Base-by-base conservation (phyloP, 2,888 invertebrate genomes). In the Ypsolopha sequella region DNA sequence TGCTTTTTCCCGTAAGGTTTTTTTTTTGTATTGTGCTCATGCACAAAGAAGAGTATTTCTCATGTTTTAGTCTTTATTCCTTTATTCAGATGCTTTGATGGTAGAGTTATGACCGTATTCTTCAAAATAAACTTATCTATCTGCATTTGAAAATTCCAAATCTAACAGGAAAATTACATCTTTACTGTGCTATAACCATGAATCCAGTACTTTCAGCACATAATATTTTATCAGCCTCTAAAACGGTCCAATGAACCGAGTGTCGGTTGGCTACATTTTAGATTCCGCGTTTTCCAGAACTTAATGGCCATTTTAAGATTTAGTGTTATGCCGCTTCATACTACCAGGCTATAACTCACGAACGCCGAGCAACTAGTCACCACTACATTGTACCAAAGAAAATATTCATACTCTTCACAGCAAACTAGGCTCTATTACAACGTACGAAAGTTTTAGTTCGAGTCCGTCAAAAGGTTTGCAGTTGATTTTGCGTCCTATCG, bases 301-400 rank as follows among this genome's bases (percentile, higher is more conserved):
- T 47, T 47, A 62, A 60, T 55, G 56, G 60, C 58, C 61, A 68
- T 65, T 67, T 61, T 59, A 64, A 67, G 64, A 68, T 66, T 62
- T 68, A 66, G 57, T 59, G 58, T 57, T 34, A 55, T 66, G 65
- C 65, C 68, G 62, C 65, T 24, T 67, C 63, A 67, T 65, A 64
- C 64, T 63, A 54, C 39, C 39, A 24, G 24, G 24, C 24, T 24
- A 24, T 24, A 24, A 24, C 24, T 24, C 24, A 24, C 2, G 24
- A 24, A 24, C 34, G 24, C 14, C 43, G 8, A 6, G 14, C 8
- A 43, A 43, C 43, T 10, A 24, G 24, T 24, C 24, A 24, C 24
- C 24, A 24, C 24, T 7, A 7, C 14, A 43, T 2, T 43, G 43
- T 1, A 43, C 43, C n/a, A 43, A 13, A 14, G 43, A 24, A 43